Base-by-base conservation (phyloP, 1,140 invertebrate species). In the Amphibalanus amphitrite region DNA sequence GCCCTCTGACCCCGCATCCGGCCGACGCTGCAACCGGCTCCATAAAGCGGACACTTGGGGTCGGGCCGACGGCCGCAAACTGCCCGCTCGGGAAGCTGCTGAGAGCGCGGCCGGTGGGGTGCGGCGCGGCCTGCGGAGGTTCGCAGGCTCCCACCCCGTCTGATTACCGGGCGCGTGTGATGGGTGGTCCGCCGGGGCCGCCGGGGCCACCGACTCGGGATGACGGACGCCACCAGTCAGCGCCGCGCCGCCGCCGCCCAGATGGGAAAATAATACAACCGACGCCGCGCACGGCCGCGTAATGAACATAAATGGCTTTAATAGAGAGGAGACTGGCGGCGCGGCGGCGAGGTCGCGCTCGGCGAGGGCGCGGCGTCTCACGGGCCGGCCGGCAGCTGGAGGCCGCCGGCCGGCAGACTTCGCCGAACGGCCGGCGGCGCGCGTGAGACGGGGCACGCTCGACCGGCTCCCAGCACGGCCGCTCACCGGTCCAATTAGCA, bases 251-350 rank as follows among this genome's bases (percentile, higher is more conserved):
- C n/a, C n/a, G n/a, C 13, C 6, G 10, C 47, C 10, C 47, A 59
- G 47, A 59, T 59, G 47, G 47, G 47, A 59, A 59, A 59, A 59
- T 59, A 59, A 59, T 59, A 59, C 47, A 59, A 59, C 47, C 47
- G 20, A 20, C 47, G 47, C 47, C 20, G 47, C 47, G 17, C 47
- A 23, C 10, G 10, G 23, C 20, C 13, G 47, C 6, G 17, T 59
- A 59, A 59, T 59, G 47, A 59, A 20, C 47, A 59, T 59, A 59
- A 59, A 59, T 59, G 47, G 20, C 47, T 59, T 59, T 59, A 59
- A 59, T 59, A 59, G 47, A 59, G 47, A 13, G 47, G 20, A 59
- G 47, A 20, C 20, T 23, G 20, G 47, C 47, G 10, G 47, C n/a
- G n/a, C n/a, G n/a, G n/a, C n/a, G 13, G 47, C 23, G 20, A 20